Evolutionary conservation across 2,113 vertebrate species (phyloP).

Genomic region (Taxidea taxus): DNA sequence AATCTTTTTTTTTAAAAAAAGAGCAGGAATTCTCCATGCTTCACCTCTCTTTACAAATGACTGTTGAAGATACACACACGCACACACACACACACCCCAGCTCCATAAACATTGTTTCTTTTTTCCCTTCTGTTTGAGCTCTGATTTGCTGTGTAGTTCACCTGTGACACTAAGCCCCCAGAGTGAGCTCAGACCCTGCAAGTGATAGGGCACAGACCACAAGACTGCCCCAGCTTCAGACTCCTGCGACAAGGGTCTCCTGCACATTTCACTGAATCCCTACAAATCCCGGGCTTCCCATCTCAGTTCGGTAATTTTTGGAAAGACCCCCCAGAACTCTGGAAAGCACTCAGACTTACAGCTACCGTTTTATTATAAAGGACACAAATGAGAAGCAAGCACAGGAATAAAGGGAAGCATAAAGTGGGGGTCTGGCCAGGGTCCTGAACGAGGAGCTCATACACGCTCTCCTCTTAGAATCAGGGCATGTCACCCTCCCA

Average conservation of each 20-base stretch:
- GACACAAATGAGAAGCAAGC: neutral
- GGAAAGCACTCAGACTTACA: neutral
- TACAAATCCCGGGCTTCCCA: neutral
- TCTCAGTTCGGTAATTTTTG: neutral
- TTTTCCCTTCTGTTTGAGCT: neutral
- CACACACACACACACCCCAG: neutral
- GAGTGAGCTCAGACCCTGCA: neutral
- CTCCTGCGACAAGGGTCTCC: neutral
- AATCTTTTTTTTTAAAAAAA: too few species aligned
- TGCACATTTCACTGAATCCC: neutral
- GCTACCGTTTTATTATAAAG: neutral
- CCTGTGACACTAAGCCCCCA: neutral
- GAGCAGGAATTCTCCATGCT: neutral
- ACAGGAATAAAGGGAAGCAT: neutral
- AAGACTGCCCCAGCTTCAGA: neutral
- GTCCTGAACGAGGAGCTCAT: neutral
- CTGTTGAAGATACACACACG: too few species aligned
- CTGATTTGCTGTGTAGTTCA: neutral
- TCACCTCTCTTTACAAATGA: neutral
- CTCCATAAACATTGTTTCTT: neutral
- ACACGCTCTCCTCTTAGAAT: neutral
- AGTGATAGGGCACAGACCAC: neutral
- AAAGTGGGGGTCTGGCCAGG: neutral
- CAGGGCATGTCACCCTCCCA: neutral
- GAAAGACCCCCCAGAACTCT: neutral